Evolutionary conservation across 2,797 vertebrate genomes (phyloP).

Genomic region (Nannoperca australis): DNA sequence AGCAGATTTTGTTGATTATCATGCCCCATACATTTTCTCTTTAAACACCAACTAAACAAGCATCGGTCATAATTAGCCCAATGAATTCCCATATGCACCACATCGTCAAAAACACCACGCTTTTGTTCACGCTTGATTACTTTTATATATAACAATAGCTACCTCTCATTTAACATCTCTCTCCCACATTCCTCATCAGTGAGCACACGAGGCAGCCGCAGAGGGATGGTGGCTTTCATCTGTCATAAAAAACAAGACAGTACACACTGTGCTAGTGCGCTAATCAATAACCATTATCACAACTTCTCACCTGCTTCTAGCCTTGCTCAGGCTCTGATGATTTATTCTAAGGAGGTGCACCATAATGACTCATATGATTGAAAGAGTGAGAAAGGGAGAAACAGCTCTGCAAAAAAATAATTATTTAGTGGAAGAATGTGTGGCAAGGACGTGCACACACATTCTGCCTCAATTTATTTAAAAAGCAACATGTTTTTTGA

Average conservation of each 20-base stretch:
- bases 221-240: conserved; percentile 61
- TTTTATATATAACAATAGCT: conserved; percentile 65
- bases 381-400: conserved; percentile 36
- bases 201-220: conserved; percentile 39
- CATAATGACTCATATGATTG: conserved; percentile 35
- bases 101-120: conserved; percentile 65
- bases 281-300: conserved; percentile 78
- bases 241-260: conserved; percentile 69
- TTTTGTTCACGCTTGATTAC: conserved; percentile 71
- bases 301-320: conserved; percentile 68
- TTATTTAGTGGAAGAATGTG: neutral
- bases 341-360: conserved; percentile 50
- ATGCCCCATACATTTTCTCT: conserved; percentile 24
- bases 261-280: conserved; percentile 54
- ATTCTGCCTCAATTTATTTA: conserved; percentile 9
- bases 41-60: conserved; percentile 46
- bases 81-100: conserved; percentile 66
- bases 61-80: conserved; percentile 72
- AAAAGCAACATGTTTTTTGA: neutral
- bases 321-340: conserved; percentile 36
- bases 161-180: conserved; percentile 63
- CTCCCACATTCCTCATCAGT: conserved; percentile 62
- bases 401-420: neutral
- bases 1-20: conserved; percentile 49
- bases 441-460: neutral